Percentiles rank a stretch among this genome's conserved stretches.
These are phyloP conservation scores for Scyliorhinus canicula DNA, from an alignment of 2,797 vertebrate species.

Conservation along the genomic window DNA sequence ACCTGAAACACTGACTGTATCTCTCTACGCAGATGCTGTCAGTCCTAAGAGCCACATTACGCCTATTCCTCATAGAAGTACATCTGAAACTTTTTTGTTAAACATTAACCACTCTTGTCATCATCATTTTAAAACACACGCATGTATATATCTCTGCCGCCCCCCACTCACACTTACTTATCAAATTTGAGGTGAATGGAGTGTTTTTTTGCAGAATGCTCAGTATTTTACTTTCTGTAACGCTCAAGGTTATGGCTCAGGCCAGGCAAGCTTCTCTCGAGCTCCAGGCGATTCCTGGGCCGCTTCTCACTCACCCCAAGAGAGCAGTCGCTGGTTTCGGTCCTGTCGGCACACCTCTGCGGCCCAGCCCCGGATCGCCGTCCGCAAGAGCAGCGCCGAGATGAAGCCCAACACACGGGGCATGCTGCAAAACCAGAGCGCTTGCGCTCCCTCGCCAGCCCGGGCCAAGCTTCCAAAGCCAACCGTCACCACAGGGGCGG, in stretches of 20 bases:
- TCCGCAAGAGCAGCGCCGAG: background rate
- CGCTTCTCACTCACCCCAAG: constrained; percentile 1
- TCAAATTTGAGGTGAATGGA: background rate
- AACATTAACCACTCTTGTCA: background rate
- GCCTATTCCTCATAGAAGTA: no score
- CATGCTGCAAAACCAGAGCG: no score
- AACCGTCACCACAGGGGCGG: background rate
- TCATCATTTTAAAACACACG: no score
- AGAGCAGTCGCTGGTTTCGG: background rate
- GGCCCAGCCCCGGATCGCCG: background rate
- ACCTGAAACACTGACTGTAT: background rate
- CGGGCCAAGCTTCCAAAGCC: background rate
- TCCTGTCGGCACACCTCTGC: background rate
- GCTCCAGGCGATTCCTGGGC: background rate
- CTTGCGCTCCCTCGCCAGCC: background rate
- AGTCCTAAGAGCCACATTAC: no score
- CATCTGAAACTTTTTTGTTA: background rate
- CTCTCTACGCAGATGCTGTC: background rate
- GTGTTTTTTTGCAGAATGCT: no score
- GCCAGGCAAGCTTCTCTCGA: background rate
- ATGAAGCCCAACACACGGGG: background rate
- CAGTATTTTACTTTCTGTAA: no score
- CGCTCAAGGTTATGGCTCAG: background rate
- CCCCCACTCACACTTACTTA: no score
- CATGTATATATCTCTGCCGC: no score